Conservation (phyloP, 2,888 invertebrate genomes). For the Amiota minor region DNA sequence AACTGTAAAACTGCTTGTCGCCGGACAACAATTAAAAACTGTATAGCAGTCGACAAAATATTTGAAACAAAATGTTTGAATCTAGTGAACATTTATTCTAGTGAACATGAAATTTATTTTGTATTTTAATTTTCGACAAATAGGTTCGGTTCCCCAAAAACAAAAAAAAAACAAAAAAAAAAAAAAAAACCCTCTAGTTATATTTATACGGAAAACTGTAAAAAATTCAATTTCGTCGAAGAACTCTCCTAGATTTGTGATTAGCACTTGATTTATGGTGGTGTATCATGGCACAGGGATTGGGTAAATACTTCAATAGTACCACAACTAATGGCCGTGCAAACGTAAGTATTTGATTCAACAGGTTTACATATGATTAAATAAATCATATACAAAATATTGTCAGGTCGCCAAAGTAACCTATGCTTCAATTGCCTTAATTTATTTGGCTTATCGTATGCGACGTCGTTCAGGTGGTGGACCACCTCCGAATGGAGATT, state of each 20-base stretch:
- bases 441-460: constrained; percentile 55
- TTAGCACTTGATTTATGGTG: neutral
- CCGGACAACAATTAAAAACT: too few relatives aligned
- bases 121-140: too few relatives aligned
- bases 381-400: neutral
- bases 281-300: constrained; percentile 21
- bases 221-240: neutral
- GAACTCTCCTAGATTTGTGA: neutral
- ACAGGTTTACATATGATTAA: neutral
- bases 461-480: constrained; percentile 41
- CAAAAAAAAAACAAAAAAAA: too few relatives aligned
- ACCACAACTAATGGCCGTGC: constrained; percentile 59
- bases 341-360: constrained; percentile 53
- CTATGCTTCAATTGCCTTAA: constrained; percentile 57
- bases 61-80: too few relatives aligned
- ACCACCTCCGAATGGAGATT: constrained; percentile 42
- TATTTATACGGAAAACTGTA: too few relatives aligned
- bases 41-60: too few relatives aligned
- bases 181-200: too few relatives aligned
- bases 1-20: too few relatives aligned
- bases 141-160: too few relatives aligned
- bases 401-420: constrained; percentile 60
- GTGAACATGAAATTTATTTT: too few relatives aligned
- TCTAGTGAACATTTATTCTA: too few relatives aligned
- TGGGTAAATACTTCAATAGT: constrained; percentile 54